phyloP scores from a whole-genome alignment of 2,888 invertebrate genomes.

The Hyalella azteca region DNA sequence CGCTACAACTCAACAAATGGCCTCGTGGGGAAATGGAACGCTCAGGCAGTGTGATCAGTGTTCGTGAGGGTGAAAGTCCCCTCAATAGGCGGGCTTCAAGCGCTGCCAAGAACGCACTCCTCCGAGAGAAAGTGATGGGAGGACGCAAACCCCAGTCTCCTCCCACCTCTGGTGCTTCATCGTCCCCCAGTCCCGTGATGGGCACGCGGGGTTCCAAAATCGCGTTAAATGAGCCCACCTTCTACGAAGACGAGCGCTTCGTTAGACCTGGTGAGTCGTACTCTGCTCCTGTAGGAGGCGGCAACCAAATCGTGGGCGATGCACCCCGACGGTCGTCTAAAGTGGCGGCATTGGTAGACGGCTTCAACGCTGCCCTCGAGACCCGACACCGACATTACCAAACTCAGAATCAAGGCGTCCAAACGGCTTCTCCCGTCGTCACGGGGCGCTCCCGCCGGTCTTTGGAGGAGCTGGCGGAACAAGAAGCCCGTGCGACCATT shows the following conservation, averaged over 20 bases:
- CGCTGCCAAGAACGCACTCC: slow-evolving; percentile 8
- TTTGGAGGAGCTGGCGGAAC: not conserved
- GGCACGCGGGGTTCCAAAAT: not conserved
- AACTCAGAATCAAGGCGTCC: not conserved
- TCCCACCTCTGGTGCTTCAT: not conserved
- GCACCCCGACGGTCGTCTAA: too few relatives aligned
- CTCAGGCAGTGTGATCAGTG: not conserved
- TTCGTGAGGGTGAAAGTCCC: not conserved
- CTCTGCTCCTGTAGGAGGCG: too few relatives aligned
- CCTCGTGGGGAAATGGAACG: not conserved
- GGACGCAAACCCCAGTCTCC: not conserved
- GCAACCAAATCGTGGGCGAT: not conserved
- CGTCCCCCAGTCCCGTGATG: slow-evolving; percentile 22
- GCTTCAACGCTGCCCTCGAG: not conserved
- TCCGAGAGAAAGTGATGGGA: not conserved
- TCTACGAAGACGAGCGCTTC: not conserved
- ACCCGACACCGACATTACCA: not conserved
- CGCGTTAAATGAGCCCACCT: too few relatives aligned
- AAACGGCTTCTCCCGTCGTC: not conserved
- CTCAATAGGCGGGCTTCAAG: not conserved
- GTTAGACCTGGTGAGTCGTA: not conserved
- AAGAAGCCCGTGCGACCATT: not conserved
- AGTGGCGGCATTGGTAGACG: not conserved
- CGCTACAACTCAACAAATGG: not conserved
- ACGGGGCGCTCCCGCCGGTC: not conserved